phyloP scores from a whole-genome alignment of 2,113 vertebrate species.

The Lucifuga dentata region DNA sequence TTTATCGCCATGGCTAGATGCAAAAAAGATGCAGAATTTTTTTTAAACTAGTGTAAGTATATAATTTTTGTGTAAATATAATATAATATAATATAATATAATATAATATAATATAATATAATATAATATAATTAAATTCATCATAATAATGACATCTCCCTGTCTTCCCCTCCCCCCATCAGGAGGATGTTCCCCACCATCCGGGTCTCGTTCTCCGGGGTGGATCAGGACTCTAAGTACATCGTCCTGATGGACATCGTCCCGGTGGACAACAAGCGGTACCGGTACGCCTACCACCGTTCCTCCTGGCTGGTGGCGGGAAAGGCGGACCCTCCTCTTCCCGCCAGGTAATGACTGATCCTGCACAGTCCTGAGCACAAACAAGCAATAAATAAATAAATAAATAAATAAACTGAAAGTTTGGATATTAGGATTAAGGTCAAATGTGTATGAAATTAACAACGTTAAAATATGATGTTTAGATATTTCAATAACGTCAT shows the following conservation, averaged over 20 bases:
- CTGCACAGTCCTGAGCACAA: neutral
- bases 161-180: conserved; percentile 24
- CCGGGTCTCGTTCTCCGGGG: conserved; percentile 96
- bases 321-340: conserved; percentile 96
- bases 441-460: no score
- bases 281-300: conserved; percentile 97
- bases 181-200: conserved; percentile 99
- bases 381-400: neutral
- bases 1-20: no score
- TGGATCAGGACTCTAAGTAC: conserved; percentile 97
- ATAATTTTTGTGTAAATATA: no score
- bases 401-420: no score
- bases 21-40: no score
- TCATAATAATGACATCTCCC: neutral
- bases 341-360: conserved; percentile 86
- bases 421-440: no score
- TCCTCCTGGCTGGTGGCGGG: conserved; percentile 98
- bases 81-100: no score
- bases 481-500: no score
- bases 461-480: no score
- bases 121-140: no score
- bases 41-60: no score
- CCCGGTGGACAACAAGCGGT: conserved; percentile 98
- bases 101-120: no score
- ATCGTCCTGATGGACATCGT: conserved; percentile 99